Evolutionary conservation across 2,888 invertebrate species (phyloP), one percentile per base, ranked within the genome.

Genomic region (Meandrusa payeni): DNA sequence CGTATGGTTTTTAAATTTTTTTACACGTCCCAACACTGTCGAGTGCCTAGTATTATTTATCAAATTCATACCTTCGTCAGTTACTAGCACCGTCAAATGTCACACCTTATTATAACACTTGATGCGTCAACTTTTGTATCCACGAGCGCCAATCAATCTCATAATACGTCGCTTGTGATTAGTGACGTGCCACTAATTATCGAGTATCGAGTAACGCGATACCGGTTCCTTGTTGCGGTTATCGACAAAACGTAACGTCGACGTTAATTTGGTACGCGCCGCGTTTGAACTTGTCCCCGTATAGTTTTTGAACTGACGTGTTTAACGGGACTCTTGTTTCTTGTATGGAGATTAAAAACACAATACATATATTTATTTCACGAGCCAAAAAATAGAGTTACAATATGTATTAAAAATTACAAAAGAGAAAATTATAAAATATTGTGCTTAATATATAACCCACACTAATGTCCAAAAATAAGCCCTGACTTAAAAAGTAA

Each of bases 101-200:
- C 59, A 61, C 65, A 66, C 64, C 64, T 72, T 69, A 72, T 76
- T 76, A 72, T 76, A 68, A 64, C 65, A 56, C 64, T 57, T 60
- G 57, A 39, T 39, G 42, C 62, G 76, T 82, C 82, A 50, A 62
- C 61, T 59, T 52, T 52, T 56, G 68, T 79, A 65, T 57, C 51
- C 52, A 55, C 57, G 59, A 49, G 65, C 57, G 85, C 74, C 86
- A 76, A 73, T 86, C 85, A 83, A 69, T 76, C 67, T 72, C 64
- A 74, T 76, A 66, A 64, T 55, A 63, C 64, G 83, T 85, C 86
- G 45, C 57, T 57, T 59, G 50, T 55, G 54, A 77, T 86, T 85
- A 85, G 76, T 81, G 65, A 68, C 69, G 78, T 58, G 54, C 68
- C 70, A 73, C 57, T 78, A 67, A 64, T 59, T 65, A 69, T 69